Evolutionary conservation across 1,140 invertebrate species (phyloP).

Genomic region (Phortica variegata): DNA sequence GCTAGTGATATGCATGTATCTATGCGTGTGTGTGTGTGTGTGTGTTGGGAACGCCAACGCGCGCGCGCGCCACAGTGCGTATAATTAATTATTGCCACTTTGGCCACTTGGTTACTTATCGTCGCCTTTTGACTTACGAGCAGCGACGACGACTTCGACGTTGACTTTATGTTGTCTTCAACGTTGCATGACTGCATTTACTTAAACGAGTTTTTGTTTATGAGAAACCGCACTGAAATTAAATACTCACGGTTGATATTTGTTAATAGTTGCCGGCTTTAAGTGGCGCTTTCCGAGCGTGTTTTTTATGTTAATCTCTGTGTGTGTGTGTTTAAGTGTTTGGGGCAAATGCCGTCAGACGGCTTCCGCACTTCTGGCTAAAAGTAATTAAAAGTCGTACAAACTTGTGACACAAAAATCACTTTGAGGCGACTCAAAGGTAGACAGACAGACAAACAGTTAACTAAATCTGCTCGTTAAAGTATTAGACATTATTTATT

Average conservation of each 20-base stretch:
- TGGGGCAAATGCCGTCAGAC: conserved; percentile 28
- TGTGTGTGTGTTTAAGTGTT: conserved; percentile 20
- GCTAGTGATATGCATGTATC: too few species aligned
- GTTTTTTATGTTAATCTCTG: too few species aligned
- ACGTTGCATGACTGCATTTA: conserved; percentile 7
- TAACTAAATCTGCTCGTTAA: conserved; percentile 18
- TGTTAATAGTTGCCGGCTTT: too few species aligned
- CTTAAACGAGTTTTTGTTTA: too few species aligned
- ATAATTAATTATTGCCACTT: conserved; percentile 33
- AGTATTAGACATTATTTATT: conserved; percentile 42
- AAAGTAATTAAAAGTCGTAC: not conserved
- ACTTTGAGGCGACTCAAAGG: not conserved
- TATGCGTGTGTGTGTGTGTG: conserved; percentile 8
- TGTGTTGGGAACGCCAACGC: conserved; percentile 17
- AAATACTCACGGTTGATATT: too few species aligned
- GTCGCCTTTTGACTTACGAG: conserved; percentile 38
- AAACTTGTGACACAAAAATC: not conserved
- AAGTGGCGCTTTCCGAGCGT: too few species aligned
- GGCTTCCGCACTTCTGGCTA: conserved; percentile 27
- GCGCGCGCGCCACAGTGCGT: conserved; percentile 10
- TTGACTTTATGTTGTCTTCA: too few species aligned
- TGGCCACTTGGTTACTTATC: conserved; percentile 25
- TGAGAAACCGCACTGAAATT: not conserved
- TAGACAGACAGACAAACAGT: not conserved
- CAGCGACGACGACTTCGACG: too few species aligned